Base-by-base conservation (phyloP, 30 jellyfish, hydroid and myxozoan genomes). In the Hydra vulgaris region DNA sequence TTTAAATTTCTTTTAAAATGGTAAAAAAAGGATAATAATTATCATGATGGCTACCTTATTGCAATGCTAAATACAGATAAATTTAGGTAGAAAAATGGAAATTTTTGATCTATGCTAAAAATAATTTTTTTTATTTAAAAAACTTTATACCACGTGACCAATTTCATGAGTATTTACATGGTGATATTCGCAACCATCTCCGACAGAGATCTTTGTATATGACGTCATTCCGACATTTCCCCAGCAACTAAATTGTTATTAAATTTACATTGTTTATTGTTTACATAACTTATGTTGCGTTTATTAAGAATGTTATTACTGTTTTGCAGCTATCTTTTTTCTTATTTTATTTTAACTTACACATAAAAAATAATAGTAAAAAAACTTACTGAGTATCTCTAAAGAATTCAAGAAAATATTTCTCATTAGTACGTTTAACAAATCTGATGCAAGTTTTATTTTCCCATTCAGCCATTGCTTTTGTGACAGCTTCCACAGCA, bases 381-480 rank as follows among this genome's bases (percentile, higher is more conserved):
- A 12, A 12, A 40, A 67, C 95, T 61, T 85, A 90, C 97, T 79
- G 88, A 17, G 88, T 77, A 82, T 81, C 77, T 77, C 97, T 74
- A 89, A 90, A 85, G 80, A 90, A 90, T 23, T 81, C 78, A 72
- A 90, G 70, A 56, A 79, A 85, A 54, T 90, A 83, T 81, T 75
- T 82, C 82, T 90, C 97, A 27, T 73, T 82, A 26, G 97, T 82
- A 17, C 90, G 81, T 53, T 90, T 83, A 25, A 82, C 95, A 72
- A 90, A 90, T 8, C 97, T 87, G 53, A 90, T 82, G 82, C 97
- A 90, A 0, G 97, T 90, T 70, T 90, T 90, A 67, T 83, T 80
- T 54, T 85, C 96, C 97, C 97, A 90, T 86, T 90, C 97, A 7
- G 87, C 94, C 97, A 90, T 90, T 12, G 95, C 97, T 25, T 53